Evolutionary conservation across 1,140 invertebrate genomes (phyloP), one percentile per base, ranked within the genome.

Genomic region (Leptinotarsa defecta): DNA sequence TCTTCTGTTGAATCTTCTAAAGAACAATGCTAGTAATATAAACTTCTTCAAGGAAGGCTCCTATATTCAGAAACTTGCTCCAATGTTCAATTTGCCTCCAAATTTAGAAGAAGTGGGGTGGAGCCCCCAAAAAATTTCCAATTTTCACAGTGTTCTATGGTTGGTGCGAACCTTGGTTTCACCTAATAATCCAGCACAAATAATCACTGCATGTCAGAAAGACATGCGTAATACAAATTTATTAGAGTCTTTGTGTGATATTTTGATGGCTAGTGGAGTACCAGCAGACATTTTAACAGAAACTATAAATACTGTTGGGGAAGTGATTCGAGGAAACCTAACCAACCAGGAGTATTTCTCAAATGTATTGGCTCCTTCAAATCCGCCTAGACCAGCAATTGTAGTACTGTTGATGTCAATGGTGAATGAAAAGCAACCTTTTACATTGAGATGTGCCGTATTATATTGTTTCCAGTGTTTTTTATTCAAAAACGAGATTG

Each of bases 31-130:
- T 5, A 98, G 96, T 75, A 99, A 99, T 88, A 97, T 99, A 84
- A 98, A 97, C 84, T 98, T 98, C 84, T 99, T 99, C 83, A 96
- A 98, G 88, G 98, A 99, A 90, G 97, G 94, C 68, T 94, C 92
- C 84, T 98, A 97, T 83, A 96, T 99, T 78, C 95, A 97, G 83
- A 91, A 91, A 77, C 87, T 99, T 78, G 87, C 94, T 3, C 94
- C 93, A 68, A 98, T 96, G 92, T 98, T 97, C 85, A 89, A 91
- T 73, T 88, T 94, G 43, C 90, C 89, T n/a, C 88, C 88, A 4
- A 92, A 94, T 75, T 82, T 88, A 2, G 92, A 94, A 52, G 93
- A 95, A 24, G 88, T 89, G 19, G 92, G 92, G 11, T 99, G 97
- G 97, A 93, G 93, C 24, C 91, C 95, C 8, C 97, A 99, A 83